These are phyloP conservation scores for Drosophila orosa DNA, from an alignment of 1,140 invertebrate species.

Conservation along the genomic window DNA sequence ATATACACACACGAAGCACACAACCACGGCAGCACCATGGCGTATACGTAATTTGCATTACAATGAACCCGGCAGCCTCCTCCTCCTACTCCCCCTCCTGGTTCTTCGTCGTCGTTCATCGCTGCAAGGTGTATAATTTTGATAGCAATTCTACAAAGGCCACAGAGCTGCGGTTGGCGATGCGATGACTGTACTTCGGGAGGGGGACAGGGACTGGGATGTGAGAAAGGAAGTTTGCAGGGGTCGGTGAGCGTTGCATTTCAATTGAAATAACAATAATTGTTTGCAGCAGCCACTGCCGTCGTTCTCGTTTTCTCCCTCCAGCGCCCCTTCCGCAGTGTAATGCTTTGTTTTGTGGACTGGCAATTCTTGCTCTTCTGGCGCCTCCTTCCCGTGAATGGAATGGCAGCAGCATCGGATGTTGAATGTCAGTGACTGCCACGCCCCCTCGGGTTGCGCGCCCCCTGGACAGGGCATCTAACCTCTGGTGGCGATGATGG, in stretches of 20 bases:
- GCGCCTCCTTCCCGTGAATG: slow-evolving; percentile 7
- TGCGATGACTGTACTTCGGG: slow-evolving; percentile 8
- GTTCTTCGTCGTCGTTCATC: slow-evolving; percentile 11
- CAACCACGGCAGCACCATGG: slow-evolving; percentile 42
- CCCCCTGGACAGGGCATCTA: slow-evolving; percentile 21
- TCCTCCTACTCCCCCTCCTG: not conserved
- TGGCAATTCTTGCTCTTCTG: slow-evolving; percentile 59
- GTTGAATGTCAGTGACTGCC: slow-evolving; percentile 57
- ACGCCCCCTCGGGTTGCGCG: not conserved
- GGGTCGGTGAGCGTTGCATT: slow-evolving; percentile 56
- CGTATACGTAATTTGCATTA: slow-evolving; percentile 79
- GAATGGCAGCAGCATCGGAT: slow-evolving; percentile 47
- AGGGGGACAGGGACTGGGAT: not conserved
- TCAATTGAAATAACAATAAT: slow-evolving; percentile 80
- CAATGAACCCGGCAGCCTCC: slow-evolving; percentile 56
- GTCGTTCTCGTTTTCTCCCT: slow-evolving; percentile 1
- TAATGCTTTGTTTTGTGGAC: slow-evolving; percentile 53
- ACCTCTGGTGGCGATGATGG: slow-evolving; percentile 15
- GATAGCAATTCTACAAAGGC: slow-evolving; percentile 67
- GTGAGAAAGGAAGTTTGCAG: slow-evolving; percentile 7
- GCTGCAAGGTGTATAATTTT: slow-evolving; percentile 78
- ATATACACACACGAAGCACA: slow-evolving; percentile 26
- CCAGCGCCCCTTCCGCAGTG: not conserved
- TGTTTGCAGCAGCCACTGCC: slow-evolving; percentile 65
- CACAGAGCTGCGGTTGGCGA: slow-evolving; percentile 22